phyloP scores from a whole-genome alignment of 2,113 vertebrate species.

The Grus americana region DNA sequence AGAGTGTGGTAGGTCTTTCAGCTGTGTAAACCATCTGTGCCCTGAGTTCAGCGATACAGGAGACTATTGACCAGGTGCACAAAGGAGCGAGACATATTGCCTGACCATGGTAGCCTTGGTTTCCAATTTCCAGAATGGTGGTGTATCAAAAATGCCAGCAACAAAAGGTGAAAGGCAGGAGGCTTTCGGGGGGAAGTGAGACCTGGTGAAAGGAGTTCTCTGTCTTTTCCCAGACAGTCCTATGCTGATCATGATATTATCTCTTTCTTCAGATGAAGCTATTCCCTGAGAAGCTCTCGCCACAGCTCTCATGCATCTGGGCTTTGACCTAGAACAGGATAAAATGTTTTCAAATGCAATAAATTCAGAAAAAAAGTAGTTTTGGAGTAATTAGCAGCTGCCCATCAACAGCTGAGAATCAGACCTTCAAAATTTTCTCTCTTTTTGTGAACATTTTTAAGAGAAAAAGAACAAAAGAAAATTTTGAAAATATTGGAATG shows the following conservation, averaged over 20 bases:
- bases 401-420: not conserved
- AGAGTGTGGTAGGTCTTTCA: conserved; percentile 36
- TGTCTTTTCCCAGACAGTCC: not conserved
- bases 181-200: not conserved
- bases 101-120: not conserved
- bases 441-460: not conserved
- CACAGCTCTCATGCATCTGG: not conserved
- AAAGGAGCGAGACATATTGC: conserved; percentile 6
- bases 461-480: not conserved
- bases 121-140: conserved; percentile 27
- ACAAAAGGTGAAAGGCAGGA: not conserved
- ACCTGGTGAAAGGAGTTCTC: conserved; percentile 17
- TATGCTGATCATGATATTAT: not conserved
- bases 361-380: not conserved
- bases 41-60: not conserved
- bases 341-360: not conserved
- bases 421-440: not conserved
- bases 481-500: not conserved
- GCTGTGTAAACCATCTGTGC: conserved; percentile 34
- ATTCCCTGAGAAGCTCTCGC: not conserved
- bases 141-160: conserved; percentile 9
- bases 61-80: conserved; percentile 37
- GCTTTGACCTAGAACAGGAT: not conserved
- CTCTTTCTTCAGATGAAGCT: not conserved
- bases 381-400: not conserved